A percentile compares a stretch with the other conserved stretches of the same genome.
These are phyloP conservation scores for Alcis repandata DNA, from an alignment of 2,888 invertebrate genomes.

Conservation along the genomic window DNA sequence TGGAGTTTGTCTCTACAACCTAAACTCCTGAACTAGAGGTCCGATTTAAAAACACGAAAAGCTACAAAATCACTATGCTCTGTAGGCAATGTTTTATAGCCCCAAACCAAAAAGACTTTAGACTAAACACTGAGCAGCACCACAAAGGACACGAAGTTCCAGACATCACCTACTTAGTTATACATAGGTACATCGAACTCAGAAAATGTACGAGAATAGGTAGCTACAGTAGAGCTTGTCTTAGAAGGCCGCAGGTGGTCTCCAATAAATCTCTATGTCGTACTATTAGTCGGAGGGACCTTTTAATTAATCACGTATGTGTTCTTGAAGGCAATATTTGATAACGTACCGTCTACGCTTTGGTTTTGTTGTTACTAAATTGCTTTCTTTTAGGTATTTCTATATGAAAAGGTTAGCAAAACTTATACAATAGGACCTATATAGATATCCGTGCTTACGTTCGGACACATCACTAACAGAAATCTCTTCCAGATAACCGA, in stretches of 20 bases:
- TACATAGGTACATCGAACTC: no score
- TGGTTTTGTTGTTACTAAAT: conserved; percentile 13
- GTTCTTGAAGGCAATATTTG: conserved; percentile 25
- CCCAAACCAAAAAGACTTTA: no score
- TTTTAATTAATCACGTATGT: conserved; percentile 52
- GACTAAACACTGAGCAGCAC: no score
- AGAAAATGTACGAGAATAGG: not conserved
- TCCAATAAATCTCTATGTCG: conserved; percentile 53
- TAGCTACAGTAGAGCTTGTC: conserved; percentile 15
- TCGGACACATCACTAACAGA: no score
- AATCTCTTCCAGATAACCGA: not conserved
- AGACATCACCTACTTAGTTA: no score
- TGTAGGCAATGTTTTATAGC: no score
- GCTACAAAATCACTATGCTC: not conserved
- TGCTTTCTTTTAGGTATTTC: not conserved
- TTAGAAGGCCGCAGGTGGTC: conserved; percentile 47
- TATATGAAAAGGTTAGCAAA: not conserved
- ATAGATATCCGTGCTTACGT: not conserved
- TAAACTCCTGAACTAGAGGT: no score
- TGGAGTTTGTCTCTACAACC: no score
- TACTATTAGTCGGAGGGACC: conserved; percentile 53
- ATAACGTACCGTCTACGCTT: conserved; percentile 14
- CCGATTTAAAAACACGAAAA: no score
- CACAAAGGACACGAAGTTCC: no score
- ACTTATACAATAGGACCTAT: not conserved